Evolutionary conservation across 2,888 invertebrate genomes (phyloP), one percentile per base, ranked within the genome.

Genomic region (Nipponacmea schrenckii): DNA sequence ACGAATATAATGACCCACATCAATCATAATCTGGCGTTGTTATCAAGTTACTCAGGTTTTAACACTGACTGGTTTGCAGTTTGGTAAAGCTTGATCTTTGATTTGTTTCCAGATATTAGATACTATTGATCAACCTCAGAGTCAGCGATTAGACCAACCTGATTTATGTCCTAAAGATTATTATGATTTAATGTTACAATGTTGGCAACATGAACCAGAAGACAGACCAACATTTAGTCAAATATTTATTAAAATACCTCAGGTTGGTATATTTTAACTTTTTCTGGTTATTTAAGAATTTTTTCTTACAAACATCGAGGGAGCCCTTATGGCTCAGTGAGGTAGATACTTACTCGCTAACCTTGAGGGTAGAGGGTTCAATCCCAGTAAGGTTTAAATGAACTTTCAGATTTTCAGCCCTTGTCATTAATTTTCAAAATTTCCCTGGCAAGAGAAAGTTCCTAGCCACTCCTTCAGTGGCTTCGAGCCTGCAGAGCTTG

Each of bases 141-240:
- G 87, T 94, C 88, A 95, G 92, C 92, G 97, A 74, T 90, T 98
- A 77, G 97, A 97, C 85, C 93, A 94, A 80, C 98, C 98, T 0
- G 97, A 97, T 83, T 95, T 95, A 84, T 98, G 98, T 86, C 97
- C 98, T 0, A 93, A 94, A 79, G 96, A 96, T 62, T 96, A 96
- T 88, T 98, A 96, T 87, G 92, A 92, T 12, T 90, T 96, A 15
- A 98, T 99, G 98, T 91, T 94, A 80, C 94, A 96, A 86, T 98
- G 98, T 88, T 99, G 99, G 99, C 93, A 94, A 74, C 97, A 98
- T 86, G 96, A 97, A 81, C 94, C 96, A 0, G 91, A 92, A 48
- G 93, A 94, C 79, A 91, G 99, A 74, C 98, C 98, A 0, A 95
- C 94, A 75, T 99, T 99, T 88, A 92, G 93, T 67, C 96, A 97